Evolutionary conservation across 2,797 vertebrate genomes (phyloP), one percentile per base, ranked within the genome.

Genomic region (Pterois miles): DNA sequence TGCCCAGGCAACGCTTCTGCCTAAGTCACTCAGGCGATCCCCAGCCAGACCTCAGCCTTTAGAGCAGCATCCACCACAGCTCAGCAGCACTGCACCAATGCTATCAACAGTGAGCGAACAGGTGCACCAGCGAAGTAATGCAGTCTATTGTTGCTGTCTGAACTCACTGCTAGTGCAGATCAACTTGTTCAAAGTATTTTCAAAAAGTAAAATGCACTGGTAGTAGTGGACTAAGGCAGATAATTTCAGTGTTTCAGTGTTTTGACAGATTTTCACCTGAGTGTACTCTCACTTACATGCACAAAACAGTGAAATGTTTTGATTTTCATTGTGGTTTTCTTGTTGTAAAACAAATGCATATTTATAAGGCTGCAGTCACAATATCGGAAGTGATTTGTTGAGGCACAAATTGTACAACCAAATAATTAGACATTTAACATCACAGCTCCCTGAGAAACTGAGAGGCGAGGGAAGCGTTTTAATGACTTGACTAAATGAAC

Each of bases 1-100:
- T 95, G 92, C 94, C 92, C 54, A 80, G 94, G 93, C 88, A 96
- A 96, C 94, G 31, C 86, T 82, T 82, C 91, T 91, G 89, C 89
- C 91, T 89, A 91, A 93, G 91, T 92, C 92, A 93, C 84, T 91
- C 83, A 85, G 86, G 86, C 89, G 71, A 85, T 91, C 86, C 82
- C 80, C 62, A 78, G 89, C 86, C 84, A 91, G 88, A 89, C 90
- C 89, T 80, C 73, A 80, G 86, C 84, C 84, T 84, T 86, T 82
- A 80, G 76, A 91, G 86, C 81, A 82, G 65, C 86, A 83, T 85
- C 91, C 69, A 84, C 59, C 79, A 78, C 71, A 65, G 81, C 86
- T 85, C 83, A 86, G 86, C 82, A 86, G 76, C 87, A 80, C 74
- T 86, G 86, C 84, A 85, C 34, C 89, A 88, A 69, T 64, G 38